Evolutionary conservation across 2,888 invertebrate species (phyloP).

Genomic region (Drosophila phalerata): DNA sequence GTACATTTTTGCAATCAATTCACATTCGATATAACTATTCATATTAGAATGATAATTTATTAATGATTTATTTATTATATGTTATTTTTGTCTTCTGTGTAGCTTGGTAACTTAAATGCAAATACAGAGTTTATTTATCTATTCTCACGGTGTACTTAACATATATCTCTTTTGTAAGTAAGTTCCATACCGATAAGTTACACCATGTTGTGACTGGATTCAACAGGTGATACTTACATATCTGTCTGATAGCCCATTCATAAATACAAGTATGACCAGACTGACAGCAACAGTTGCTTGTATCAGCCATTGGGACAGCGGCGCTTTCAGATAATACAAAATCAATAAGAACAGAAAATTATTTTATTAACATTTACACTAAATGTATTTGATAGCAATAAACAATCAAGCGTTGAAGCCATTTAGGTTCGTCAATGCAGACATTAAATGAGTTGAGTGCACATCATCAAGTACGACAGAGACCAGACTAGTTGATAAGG

Average conservation of each 20-base stretch:
- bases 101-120: neutral
- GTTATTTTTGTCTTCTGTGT: neutral
- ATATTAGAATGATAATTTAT: conserved; percentile 5
- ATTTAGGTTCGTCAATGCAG: conserved; percentile 12
- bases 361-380: conserved; percentile 16
- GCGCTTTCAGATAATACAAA: conserved; percentile 26
- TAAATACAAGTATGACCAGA: conserved; percentile 4
- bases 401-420: conserved; percentile 22
- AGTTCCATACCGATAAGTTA: neutral
- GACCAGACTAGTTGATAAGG: conserved; percentile 38
- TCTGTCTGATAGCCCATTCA: conserved; percentile 16
- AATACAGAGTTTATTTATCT: neutral
- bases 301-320: conserved; percentile 29
- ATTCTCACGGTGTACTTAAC: conserved; percentile 8
- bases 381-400: conserved; percentile 31
- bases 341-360: conserved; percentile 14
- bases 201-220: neutral
- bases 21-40: neutral
- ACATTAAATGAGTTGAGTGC: conserved; percentile 21
- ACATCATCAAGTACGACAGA: conserved; percentile 18
- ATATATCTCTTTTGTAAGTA: neutral
- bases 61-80: neutral
- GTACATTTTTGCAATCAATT: conserved; percentile 1
- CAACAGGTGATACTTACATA: conserved; percentile 26
- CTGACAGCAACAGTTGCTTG: conserved; percentile 26